These are phyloP conservation scores for Herpetotheres cachinnans DNA, from an alignment of 2,113 vertebrate species.

Conservation along the genomic window DNA sequence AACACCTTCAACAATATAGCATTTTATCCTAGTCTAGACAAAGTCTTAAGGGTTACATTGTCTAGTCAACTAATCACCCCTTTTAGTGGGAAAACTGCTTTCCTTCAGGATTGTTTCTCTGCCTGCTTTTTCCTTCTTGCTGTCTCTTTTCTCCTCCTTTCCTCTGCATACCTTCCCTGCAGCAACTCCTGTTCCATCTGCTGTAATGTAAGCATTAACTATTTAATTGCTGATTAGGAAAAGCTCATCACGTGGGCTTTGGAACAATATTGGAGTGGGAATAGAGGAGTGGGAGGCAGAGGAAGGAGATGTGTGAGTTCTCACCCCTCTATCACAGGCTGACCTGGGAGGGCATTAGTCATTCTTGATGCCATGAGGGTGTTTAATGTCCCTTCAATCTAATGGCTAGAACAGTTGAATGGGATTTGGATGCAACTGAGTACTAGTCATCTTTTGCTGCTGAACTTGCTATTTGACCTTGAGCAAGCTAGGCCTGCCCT, in stretches of 20 bases:
- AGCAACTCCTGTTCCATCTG: constrained; percentile 45
- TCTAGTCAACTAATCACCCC: background rate
- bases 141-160: constrained; percentile 27
- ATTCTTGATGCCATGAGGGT: background rate
- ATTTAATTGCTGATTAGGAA: constrained; percentile 58
- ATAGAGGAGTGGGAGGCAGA: constrained; percentile 5
- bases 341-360: background rate
- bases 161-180: constrained; percentile 49
- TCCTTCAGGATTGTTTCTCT: constrained; percentile 3
- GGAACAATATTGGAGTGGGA: background rate
- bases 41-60: constrained; percentile 25
- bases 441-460: background rate
- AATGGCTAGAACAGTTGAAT: background rate
- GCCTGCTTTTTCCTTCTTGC: background rate
- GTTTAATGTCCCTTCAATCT: background rate
- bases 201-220: constrained; percentile 46
- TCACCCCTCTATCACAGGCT: background rate
- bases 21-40: constrained; percentile 51
- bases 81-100: constrained; percentile 20
- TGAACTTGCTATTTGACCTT: constrained; percentile 35
- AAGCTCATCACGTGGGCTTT: background rate
- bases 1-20: background rate
- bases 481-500: background rate
- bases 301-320: background rate
- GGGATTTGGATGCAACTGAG: background rate